Evolutionary conservation across 2,888 invertebrate genomes (phyloP), one percentile per base, ranked within the genome.

Genomic region (Linyphia triangularis): DNA sequence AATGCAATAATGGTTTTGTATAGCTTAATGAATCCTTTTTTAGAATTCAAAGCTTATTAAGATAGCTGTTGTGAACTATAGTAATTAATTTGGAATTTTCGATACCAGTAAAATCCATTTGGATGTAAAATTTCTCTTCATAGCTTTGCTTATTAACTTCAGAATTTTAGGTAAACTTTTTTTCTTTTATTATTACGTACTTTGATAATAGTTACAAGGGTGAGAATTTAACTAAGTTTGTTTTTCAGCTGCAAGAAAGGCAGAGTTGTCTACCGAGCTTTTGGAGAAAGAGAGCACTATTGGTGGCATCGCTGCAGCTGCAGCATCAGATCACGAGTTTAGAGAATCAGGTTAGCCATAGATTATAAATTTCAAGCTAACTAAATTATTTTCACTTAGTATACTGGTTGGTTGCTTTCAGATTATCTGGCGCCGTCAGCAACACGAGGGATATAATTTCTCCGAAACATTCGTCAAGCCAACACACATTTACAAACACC

Each of bases 241-340:
- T 1, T 26, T 43, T 37, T 0, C 24, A 88, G 89, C 84, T 83
- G 89, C 73, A 2, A 70, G 84, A 30, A 89, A 89, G 63, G 70
- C 89, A 65, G 89, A 89, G 67, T 61, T 84, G 37, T 89, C 89
- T n/a, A 89, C 89, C 57, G 89, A 89, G 84, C 84, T 89, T 79
- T 24, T 79, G 70, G 89, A 89, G 19, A 89, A 89, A 40, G 78
- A 78, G 65, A 89, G 84, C 30, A 89, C 89, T 2, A 24, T 82
- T 16, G 89, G 89, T 0, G 83, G 77, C 6, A 67, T 83, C 19
- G 84, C 84, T 2, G 83, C 89, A 13, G 88, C 88, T 2, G 88
- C 88, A 22, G 86, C 86, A 40, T 82, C 88, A n/a, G 79, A 84
- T 28, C 72, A 89, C 26, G 84, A 89, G 72, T 84, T 83, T 43